Evolutionary conservation across 1,140 invertebrate species (phyloP).

Genomic region (Zaprionus lachaisei): DNA sequence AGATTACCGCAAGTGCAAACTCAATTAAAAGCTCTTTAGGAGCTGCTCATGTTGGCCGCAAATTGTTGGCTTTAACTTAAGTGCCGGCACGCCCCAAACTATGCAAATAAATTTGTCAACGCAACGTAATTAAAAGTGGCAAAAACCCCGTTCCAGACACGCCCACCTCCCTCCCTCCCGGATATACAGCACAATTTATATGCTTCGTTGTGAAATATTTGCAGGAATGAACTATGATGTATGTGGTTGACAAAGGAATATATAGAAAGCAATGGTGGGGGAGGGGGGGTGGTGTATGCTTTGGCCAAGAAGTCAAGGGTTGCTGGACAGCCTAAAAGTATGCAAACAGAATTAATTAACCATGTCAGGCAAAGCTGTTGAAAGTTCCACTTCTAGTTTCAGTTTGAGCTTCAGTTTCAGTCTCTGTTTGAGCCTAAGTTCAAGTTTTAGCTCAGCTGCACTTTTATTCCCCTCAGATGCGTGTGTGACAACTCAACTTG

Average conservation of each 20-base stretch:
- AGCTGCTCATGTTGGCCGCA: conserved; percentile 37
- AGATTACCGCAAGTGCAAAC: conserved; percentile 36
- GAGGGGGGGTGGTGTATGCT: neutral
- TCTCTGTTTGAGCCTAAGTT: conserved; percentile 2
- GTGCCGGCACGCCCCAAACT: conserved; percentile 39
- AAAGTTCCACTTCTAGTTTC: conserved; percentile 38
- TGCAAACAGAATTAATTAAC: conserved; percentile 68
- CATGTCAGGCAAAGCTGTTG: conserved; percentile 45
- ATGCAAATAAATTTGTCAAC: conserved; percentile 64
- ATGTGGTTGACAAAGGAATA: neutral
- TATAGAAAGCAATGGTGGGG: neutral
- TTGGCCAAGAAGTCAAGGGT: conserved; percentile 34
- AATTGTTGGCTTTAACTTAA: conserved; percentile 46
- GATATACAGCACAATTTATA: conserved; percentile 32
- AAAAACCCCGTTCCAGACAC: conserved; percentile 9
- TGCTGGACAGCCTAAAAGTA: conserved; percentile 49
- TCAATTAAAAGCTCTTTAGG: conserved; percentile 52
- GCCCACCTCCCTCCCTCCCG: neutral
- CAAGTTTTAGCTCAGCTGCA: conserved; percentile 13
- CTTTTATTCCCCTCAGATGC: conserved; percentile 18
- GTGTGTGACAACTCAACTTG: conserved; percentile 47
- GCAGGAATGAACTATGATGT: conserved; percentile 38
- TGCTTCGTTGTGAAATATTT: conserved; percentile 27
- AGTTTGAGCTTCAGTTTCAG: conserved; percentile 29
- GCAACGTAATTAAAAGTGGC: conserved; percentile 60